phyloP scores from a whole-genome alignment of 2,113 vertebrate genomes.

The Ailurus styani region DNA sequence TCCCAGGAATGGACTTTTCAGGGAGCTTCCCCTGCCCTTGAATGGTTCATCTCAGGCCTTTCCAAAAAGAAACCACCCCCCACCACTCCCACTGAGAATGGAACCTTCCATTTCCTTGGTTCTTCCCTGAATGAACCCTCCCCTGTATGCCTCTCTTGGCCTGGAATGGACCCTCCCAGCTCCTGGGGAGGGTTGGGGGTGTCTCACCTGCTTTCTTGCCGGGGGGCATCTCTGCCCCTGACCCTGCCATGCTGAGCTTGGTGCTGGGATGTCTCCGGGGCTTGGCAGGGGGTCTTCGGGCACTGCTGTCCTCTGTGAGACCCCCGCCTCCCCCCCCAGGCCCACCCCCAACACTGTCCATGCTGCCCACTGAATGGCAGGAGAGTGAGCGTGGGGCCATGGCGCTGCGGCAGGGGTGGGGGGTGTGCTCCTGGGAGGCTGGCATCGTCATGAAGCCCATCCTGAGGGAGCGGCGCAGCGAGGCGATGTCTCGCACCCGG shows the following conservation, averaged over 20 bases:
- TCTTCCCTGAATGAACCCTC: slow-evolving; percentile 55
- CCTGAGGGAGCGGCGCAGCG: slow-evolving; percentile 92
- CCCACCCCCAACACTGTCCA: slow-evolving; percentile 78
- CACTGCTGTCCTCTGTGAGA: slow-evolving; percentile 82
- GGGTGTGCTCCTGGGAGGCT: slow-evolving; percentile 92
- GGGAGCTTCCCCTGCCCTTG: slow-evolving; percentile 2
- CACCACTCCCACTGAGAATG: slow-evolving; percentile 31
- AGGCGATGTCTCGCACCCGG: slow-evolving; percentile 87
- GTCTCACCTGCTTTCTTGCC: slow-evolving; percentile 77
- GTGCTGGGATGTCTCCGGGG: slow-evolving; percentile 93
- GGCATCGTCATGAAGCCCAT: slow-evolving; percentile 98
- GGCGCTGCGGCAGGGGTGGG: slow-evolving; percentile 90
- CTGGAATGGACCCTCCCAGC: slow-evolving; percentile 34
- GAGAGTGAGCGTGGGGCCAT: slow-evolving; percentile 94
- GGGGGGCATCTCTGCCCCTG: slow-evolving; percentile 76
- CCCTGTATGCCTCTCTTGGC: neutral
- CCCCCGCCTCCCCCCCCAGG: slow-evolving; percentile 72
- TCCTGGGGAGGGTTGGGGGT: neutral
- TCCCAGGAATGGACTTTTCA: neutral
- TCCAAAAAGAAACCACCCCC: neutral
- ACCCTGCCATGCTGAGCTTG: slow-evolving; percentile 87
- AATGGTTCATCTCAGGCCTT: slow-evolving; percentile 56
- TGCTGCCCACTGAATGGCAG: slow-evolving; percentile 91
- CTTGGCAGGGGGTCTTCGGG: slow-evolving; percentile 88
- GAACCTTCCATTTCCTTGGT: slow-evolving; percentile 59